These are phyloP conservation scores for Piprites chloris DNA, from an alignment of 2,113 vertebrate genomes.

Conservation along the genomic window DNA sequence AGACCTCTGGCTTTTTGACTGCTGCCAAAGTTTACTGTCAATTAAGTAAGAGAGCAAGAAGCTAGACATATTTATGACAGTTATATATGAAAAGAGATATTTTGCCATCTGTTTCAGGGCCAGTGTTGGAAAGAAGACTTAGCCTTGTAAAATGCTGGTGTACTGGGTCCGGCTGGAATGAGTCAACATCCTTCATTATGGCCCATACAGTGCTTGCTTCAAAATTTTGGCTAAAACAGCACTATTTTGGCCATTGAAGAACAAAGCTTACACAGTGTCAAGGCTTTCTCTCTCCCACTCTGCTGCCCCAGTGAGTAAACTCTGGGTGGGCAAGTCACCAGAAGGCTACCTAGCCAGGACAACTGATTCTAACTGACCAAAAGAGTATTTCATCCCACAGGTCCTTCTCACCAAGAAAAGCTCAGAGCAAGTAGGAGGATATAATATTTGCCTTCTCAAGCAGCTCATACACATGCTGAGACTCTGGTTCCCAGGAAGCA, in stretches of 20 bases:
- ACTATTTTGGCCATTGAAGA: neutral
- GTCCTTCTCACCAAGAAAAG: neutral
- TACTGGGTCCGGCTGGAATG: neutral
- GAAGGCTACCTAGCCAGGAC: neutral
- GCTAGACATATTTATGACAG: neutral
- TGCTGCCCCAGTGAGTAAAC: neutral
- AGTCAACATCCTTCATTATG: accelerated
- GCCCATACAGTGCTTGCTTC: neutral
- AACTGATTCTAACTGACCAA: neutral
- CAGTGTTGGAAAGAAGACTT: neutral
- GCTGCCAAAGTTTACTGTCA: neutral
- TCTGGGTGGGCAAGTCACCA: accelerated
- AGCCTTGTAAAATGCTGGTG: neutral
- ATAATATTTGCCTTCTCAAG: neutral
- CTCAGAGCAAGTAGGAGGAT: neutral
- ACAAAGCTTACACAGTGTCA: neutral
- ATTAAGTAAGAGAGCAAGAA: neutral
- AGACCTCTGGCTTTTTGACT: neutral
- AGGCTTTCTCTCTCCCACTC: neutral
- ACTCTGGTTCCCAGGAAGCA: neutral
- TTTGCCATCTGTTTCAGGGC: neutral
- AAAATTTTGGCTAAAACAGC: neutral
- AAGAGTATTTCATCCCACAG: neutral
- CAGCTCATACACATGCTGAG: neutral
- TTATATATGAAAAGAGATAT: neutral